Conservation (phyloP, 2,797 vertebrate genomes). For the Falco novaeseelandiae region DNA sequence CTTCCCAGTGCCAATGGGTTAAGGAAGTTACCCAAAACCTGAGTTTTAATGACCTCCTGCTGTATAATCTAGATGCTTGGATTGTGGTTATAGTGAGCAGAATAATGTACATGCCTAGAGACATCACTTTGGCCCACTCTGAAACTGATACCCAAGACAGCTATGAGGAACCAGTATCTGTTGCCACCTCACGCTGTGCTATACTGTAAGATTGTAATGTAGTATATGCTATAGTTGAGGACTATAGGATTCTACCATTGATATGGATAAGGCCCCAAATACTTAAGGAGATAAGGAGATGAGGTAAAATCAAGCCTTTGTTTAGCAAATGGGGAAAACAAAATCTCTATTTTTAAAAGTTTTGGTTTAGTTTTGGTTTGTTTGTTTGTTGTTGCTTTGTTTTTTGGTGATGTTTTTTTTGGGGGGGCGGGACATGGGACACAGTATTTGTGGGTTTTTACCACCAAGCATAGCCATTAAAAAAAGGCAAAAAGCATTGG, state of each 20-base stretch:
- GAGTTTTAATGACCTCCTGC: not conserved
- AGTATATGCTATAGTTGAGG: accelerated
- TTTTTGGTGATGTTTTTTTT: not conserved
- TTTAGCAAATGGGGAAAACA: not conserved
- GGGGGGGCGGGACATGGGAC: accelerated
- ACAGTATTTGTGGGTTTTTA: accelerated
- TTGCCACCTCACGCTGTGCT: not conserved
- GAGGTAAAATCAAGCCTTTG: not conserved
- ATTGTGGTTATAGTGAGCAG: not conserved
- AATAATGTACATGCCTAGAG: not conserved
- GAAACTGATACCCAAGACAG: not conserved
- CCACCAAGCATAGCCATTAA: accelerated
- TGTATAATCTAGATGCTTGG: not conserved
- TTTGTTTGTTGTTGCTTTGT: too few species aligned
- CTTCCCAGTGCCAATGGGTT: not conserved
- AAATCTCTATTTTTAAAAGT: not conserved
- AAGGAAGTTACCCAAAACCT: not conserved
- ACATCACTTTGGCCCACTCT: not conserved
- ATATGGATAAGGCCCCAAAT: not conserved
- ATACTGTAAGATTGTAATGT: too few species aligned
- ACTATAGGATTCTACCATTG: too few species aligned
- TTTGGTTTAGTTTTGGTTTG: not conserved
- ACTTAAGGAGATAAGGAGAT: not conserved
- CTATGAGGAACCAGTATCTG: not conserved
- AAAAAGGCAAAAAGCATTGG: not conserved